Evolutionary conservation across 2,797 vertebrate species (phyloP), one percentile per base, ranked within the genome.

Genomic region (Anisognathus igniventris): DNA sequence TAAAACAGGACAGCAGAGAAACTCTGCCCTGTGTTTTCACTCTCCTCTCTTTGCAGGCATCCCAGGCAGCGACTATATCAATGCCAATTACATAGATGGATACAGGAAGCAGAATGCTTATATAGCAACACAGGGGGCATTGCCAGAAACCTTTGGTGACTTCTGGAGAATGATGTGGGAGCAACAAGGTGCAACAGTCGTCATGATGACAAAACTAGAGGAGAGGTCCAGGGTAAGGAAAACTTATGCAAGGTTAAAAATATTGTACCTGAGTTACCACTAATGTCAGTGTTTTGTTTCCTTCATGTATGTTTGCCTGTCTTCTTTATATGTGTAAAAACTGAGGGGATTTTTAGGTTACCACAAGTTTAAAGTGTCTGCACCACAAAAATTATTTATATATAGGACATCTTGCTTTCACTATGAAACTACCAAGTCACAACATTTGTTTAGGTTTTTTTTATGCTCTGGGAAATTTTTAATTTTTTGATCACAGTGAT

Each of bases 101-200:
- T 99, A 99, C 96, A 98, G 99, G 92, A 99, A 99, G 88, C 99
- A 99, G 97, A 99, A 99, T 18, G 99, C 99, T 20, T 99, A 99
- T 89, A 99, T 99, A 44, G 99, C 99, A 92, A 99, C 99, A 0
- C 99, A 99, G 94, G 99, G 99, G 10, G 97, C 99, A 28, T 97
- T 99, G 86, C 99, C 99, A 0, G 99, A 99, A 98, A 99, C 99
- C 1, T 99, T 99, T 48, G 99, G 99, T 35, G 99, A 99, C 95
- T 99, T 99, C 97, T 99, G 99, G 99, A 98, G 99, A 96, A 99
- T 99, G 99, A 98, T 99, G 95, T 99, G 99, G 99, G 99, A 99
- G 28, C 99, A 99, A 90, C 98, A 99, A 71, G 99, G 99, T n/a
- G 99, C 99, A 79, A 99, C 99, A 45, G 97, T 99, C 3, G 99